Evolutionary conservation across 2,888 invertebrate genomes (phyloP).

Genomic region (Liposcelis brunnea): DNA sequence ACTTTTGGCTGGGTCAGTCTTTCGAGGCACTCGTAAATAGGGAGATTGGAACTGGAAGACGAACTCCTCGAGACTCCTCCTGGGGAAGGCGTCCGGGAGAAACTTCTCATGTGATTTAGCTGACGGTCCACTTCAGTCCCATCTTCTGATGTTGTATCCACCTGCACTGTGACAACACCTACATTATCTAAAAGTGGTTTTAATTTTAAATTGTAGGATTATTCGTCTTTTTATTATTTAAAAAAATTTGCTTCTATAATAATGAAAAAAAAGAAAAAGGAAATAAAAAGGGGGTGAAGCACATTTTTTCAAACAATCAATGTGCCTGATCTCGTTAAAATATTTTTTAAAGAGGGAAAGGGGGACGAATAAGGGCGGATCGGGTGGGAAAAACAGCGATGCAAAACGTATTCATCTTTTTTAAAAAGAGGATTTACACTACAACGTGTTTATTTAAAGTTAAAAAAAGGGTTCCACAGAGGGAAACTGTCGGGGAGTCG

Average conservation of each 20-base stretch:
- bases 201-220: too few relatives aligned
- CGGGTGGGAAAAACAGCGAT: background rate
- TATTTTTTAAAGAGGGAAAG: background rate
- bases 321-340: background rate
- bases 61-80: background rate
- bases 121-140: conserved; percentile 23
- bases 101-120: conserved; percentile 32
- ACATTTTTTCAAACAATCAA: too few relatives aligned
- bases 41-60: conserved; percentile 13
- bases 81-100: conserved; percentile 22
- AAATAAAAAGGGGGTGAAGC: background rate
- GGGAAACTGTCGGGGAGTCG: too few relatives aligned
- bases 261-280: background rate
- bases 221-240: too few relatives aligned
- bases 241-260: too few relatives aligned
- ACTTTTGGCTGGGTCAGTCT: conserved; percentile 29
- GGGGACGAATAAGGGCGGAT: background rate
- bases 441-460: too few relatives aligned
- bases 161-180: conserved; percentile 9
- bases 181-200: too few relatives aligned
- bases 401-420: background rate
- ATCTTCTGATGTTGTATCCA: conserved; percentile 1
- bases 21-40: conserved; percentile 30
- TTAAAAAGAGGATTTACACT: too few relatives aligned
- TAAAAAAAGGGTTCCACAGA: too few relatives aligned